A percentile compares a stretch with the other conserved stretches of the same genome.
These are phyloP conservation scores for Chaetodon trifascialis DNA, from an alignment of 2,113 vertebrate genomes.

Conservation along the genomic window DNA sequence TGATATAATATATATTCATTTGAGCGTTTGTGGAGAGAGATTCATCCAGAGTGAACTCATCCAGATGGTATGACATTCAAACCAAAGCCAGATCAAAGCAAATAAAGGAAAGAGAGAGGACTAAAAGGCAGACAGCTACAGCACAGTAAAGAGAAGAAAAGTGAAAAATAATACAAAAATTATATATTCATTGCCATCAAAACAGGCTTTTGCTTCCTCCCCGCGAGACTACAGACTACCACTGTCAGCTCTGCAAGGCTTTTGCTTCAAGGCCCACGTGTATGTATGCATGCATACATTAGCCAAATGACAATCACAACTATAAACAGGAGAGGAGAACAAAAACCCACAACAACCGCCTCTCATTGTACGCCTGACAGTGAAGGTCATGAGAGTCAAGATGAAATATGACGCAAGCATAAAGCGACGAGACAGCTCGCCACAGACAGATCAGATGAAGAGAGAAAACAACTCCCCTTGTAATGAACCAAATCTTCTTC, in stretches of 20 bases:
- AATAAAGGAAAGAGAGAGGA: conserved; percentile 49
- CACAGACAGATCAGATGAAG: conserved; percentile 66
- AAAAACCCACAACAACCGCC: conserved; percentile 38
- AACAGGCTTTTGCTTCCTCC: conserved; percentile 78
- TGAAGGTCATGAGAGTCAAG: conserved; percentile 66
- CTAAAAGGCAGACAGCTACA: conserved; percentile 76
- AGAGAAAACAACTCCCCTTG: conserved; percentile 49
- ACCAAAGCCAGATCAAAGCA: conserved; percentile 91
- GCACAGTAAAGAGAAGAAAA: conserved; percentile 59
- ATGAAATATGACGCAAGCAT: conserved; percentile 58
- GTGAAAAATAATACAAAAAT: conserved; percentile 80
- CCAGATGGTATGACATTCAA: conserved; percentile 88
- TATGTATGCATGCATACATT: conserved; percentile 73
- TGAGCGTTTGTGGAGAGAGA: conserved; percentile 65
- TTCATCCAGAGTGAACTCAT: conserved; percentile 84
- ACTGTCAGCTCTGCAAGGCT: conserved; percentile 66
- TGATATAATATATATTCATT: conserved; percentile 30
- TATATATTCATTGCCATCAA: conserved; percentile 90
- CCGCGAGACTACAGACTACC: conserved; percentile 60
- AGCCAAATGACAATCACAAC: conserved; percentile 75
- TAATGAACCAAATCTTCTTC: conserved; percentile 67
- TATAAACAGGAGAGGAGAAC: conserved; percentile 63
- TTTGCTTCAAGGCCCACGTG: conserved; percentile 62
- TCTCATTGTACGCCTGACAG: conserved; percentile 56
- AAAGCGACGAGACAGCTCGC: conserved; percentile 61